These are phyloP conservation scores for Picus viridis DNA, from an alignment of 2,797 vertebrate genomes.

Conservation along the genomic window DNA sequence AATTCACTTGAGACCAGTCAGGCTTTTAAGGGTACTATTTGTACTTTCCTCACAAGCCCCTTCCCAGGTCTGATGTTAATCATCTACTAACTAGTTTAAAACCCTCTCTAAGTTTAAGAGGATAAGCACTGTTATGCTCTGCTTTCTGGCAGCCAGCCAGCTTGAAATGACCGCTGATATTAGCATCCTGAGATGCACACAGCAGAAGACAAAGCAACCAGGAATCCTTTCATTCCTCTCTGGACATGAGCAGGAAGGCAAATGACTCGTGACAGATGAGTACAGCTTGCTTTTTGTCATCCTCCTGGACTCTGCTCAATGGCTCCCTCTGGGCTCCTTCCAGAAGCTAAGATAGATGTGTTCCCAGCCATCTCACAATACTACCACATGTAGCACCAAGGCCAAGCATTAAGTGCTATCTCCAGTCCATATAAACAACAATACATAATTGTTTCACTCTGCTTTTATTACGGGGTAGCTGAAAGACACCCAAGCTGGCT, in stretches of 20 bases:
- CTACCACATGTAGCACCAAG: background rate
- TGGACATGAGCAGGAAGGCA: background rate
- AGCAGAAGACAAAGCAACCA: conserved; percentile 32
- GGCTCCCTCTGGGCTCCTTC: background rate
- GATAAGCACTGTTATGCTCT: conserved; percentile 15
- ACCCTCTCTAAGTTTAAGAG: conserved; percentile 35
- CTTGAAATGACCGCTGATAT: conserved; percentile 36
- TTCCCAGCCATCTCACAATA: background rate
- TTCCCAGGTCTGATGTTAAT: conserved; percentile 6
- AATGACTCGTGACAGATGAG: background rate
- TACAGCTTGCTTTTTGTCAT: background rate
- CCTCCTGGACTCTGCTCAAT: background rate
- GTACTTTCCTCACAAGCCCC: background rate
- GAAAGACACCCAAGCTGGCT: background rate
- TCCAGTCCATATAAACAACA: background rate
- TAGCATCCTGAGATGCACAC: conserved; percentile 7
- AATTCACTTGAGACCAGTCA: background rate
- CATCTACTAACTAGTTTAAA: conserved; percentile 26
- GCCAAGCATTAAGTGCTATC: background rate
- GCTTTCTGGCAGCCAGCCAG: conserved; percentile 38
- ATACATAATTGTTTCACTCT: background rate
- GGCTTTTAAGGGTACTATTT: background rate
- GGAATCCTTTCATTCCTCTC: conserved; percentile 30
- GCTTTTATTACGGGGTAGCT: background rate
- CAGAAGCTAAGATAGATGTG: background rate